Conservation (phyloP, 2,888 invertebrate species). For the Epirrhoe alternata region DNA sequence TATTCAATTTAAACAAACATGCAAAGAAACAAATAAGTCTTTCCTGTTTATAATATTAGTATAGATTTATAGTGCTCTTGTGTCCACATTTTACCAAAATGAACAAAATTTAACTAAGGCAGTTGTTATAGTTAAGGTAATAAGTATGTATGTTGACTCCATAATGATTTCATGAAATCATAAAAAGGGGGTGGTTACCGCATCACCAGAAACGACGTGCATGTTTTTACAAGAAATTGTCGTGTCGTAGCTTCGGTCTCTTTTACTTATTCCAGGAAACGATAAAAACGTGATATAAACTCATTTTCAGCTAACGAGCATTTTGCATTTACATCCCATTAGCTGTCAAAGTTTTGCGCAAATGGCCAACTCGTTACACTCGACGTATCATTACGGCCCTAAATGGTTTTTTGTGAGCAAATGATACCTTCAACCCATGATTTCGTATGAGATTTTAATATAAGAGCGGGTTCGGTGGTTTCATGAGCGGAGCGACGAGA, state of each 20-base stretch:
- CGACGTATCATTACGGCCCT: conserved; percentile 55
- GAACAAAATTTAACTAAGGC: too few species aligned
- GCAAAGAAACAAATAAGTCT: too few species aligned
- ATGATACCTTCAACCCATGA: conserved; percentile 58
- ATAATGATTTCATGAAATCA: too few species aligned
- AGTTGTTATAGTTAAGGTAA: too few species aligned
- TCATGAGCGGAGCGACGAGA: conserved; percentile 20
- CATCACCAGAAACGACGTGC: background rate
- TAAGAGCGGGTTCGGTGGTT: conserved; percentile 42
- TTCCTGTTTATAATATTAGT: too few species aligned
- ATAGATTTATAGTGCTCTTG: too few species aligned
- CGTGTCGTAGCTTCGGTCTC: background rate
- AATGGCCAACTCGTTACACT: conserved; percentile 45
- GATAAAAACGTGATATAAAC: conserved; percentile 27
- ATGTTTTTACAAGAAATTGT: background rate
- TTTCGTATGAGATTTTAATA: conserved; percentile 64
- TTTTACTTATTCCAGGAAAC: conserved; percentile 23
- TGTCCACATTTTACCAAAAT: too few species aligned
- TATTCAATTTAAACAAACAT: too few species aligned
- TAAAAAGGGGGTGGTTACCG: background rate
- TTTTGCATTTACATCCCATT: conserved; percentile 29
- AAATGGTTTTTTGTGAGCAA: conserved; percentile 64
- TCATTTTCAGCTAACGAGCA: conserved; percentile 31
- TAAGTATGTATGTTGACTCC: too few species aligned
- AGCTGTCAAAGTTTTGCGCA: conserved; percentile 44